A percentile compares a stretch with the other conserved stretches of the same genome.
phyloP scores from a whole-genome alignment of 2,888 invertebrate species.

The Agrotis exclamationis region DNA sequence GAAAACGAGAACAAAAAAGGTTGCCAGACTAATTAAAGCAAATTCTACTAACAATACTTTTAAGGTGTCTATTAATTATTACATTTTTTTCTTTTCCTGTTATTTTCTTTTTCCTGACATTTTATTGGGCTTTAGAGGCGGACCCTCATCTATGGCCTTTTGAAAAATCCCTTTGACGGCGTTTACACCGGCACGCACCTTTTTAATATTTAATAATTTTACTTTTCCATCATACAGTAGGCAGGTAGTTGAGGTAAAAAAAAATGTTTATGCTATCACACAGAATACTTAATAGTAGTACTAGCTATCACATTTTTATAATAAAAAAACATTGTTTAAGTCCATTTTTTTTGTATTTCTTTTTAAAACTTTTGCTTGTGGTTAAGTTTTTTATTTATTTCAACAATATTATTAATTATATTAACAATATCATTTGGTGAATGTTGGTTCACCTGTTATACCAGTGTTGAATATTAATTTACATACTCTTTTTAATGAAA shows the following conservation, averaged over 20 bases:
- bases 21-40: constrained; percentile 57
- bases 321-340: no score
- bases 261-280: no score
- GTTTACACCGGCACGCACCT: constrained; percentile 26
- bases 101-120: constrained; percentile 57
- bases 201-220: constrained; percentile 44
- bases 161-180: constrained; percentile 20
- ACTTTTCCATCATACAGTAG: constrained; percentile 20
- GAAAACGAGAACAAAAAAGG: constrained; percentile 40
- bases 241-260: constrained; percentile 14
- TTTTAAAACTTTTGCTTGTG: no score
- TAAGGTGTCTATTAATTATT: constrained; percentile 66
- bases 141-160: constrained; percentile 37
- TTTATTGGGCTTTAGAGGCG: constrained; percentile 46
- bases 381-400: no score
- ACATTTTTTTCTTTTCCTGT: constrained; percentile 50
- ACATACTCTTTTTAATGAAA: no score
- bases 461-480: no score
- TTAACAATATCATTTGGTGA: no score
- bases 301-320: no score
- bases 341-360: no score
- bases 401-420: no score
- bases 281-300: no score
- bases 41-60: constrained; percentile 62
- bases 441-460: no score